phyloP scores from a whole-genome alignment of 1,140 invertebrate genomes.

The Chelonus insularis region DNA sequence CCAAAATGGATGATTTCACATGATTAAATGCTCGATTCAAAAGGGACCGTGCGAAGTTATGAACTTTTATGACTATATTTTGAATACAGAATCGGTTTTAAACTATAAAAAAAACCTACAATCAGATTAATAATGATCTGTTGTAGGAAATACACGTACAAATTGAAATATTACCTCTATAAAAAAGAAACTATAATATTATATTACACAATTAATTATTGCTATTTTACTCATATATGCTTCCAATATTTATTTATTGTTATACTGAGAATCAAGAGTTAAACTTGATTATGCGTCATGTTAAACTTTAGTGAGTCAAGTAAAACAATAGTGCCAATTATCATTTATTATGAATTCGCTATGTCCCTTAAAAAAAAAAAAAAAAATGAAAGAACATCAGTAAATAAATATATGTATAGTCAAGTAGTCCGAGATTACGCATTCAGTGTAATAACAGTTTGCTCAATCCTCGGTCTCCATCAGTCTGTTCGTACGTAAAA shows the following conservation, averaged over 20 bases:
- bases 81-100: constrained; percentile 14
- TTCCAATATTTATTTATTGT: constrained; percentile 18
- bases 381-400: constrained; percentile 15
- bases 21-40: constrained; percentile 37
- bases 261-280: too few relatives aligned
- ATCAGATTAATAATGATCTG: neutral
- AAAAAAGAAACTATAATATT: constrained; percentile 20
- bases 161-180: constrained; percentile 26
- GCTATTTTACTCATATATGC: constrained; percentile 10
- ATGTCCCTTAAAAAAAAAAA: constrained; percentile 29
- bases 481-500: constrained; percentile 55
- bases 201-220: constrained; percentile 20
- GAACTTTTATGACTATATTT: constrained; percentile 16
- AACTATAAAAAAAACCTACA: neutral
- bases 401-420: too few relatives aligned
- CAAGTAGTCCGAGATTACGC: constrained; percentile 29
- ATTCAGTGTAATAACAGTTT: constrained; percentile 52
- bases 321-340: constrained; percentile 15
- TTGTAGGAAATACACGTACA: constrained; percentile 21
- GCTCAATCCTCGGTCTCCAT: constrained; percentile 58
- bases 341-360: constrained; percentile 23
- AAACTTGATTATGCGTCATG: too few relatives aligned
- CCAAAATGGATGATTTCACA: constrained; percentile 32
- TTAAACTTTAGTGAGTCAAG: constrained; percentile 1
- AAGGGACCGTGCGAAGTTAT: constrained; percentile 28